Conservation (phyloP, 37 sponge, comb jelly and placozoan species). For the Halichondria panicea region DNA sequence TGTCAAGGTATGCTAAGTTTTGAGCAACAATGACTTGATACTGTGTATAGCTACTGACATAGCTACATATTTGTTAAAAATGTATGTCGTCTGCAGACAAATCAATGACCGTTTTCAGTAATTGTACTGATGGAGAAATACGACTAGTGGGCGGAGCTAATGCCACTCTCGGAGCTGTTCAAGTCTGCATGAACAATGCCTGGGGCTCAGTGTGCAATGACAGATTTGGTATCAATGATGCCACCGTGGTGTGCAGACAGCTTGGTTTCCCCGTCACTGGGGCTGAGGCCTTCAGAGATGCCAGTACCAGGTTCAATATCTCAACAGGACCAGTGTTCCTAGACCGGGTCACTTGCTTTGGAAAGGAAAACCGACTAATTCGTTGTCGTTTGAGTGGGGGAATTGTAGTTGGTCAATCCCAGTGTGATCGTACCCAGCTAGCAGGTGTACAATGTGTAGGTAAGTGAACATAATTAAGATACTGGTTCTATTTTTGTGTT, state of each 20-base stretch:
- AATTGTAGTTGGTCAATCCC: no score
- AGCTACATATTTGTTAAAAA: no score
- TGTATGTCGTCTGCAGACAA: no score
- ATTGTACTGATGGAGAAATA: constrained; percentile 24
- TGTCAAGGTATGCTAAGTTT: no score
- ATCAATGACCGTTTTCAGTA: no score
- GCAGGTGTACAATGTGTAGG: constrained; percentile 35
- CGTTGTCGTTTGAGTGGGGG: neutral
- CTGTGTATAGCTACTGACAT: no score
- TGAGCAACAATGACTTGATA: no score
- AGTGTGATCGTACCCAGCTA: constrained; percentile 21
- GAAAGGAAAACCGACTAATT: neutral
- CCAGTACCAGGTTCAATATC: no score
- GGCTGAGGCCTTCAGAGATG: no score
- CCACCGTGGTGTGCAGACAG: constrained; percentile 33
- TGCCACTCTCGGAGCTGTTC: constrained; percentile 12
- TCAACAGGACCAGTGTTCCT: constrained; percentile 35
- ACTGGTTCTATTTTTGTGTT: no score
- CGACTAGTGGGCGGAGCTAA: constrained; percentile 25
- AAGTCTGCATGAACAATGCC: constrained; percentile 32
- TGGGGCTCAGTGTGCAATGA: constrained; percentile 42
- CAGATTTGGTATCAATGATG: constrained; percentile 19
- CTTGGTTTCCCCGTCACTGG: constrained; percentile 8
- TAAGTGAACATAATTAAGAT: neutral
- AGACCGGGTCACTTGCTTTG: constrained; percentile 4